Percentiles rank a stretch among this genome's conserved stretches.
Evolutionary conservation across 2,797 vertebrate species (phyloP).

Genomic region (Typhlichthys eigenmanni): DNA sequence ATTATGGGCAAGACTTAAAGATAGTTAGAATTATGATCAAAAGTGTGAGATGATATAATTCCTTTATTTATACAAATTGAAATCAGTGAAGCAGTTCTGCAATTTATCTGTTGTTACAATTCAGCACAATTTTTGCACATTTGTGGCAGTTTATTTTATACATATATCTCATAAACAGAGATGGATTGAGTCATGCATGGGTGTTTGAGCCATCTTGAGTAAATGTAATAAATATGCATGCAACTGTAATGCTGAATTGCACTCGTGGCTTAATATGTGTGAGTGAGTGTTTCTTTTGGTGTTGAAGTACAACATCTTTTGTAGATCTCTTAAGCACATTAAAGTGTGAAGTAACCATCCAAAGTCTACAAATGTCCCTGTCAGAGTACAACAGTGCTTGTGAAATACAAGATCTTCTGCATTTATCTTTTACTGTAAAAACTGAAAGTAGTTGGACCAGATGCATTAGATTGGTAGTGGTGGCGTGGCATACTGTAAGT

Average conservation of each 20-base stretch:
- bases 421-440: neutral
- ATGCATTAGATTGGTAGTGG: too few relatives aligned
- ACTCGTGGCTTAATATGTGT: slow-evolving; percentile 66
- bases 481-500: too few relatives aligned
- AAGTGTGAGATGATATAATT: slow-evolving; percentile 69
- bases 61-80: slow-evolving; percentile 72
- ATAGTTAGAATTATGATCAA: slow-evolving; percentile 69
- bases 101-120: slow-evolving; percentile 79
- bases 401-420: neutral
- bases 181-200: slow-evolving; percentile 83
- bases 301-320: slow-evolving; percentile 37
- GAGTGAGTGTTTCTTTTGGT: slow-evolving; percentile 47
- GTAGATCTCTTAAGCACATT: slow-evolving; percentile 47
- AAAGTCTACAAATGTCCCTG: neutral
- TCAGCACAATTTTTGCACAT: slow-evolving; percentile 76
- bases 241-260: slow-evolving; percentile 75
- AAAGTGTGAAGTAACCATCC: slow-evolving; percentile 30
- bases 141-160: slow-evolving; percentile 67
- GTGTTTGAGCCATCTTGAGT: slow-evolving; percentile 73
- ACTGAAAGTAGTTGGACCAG: neutral
- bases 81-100: slow-evolving; percentile 76
- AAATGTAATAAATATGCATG: slow-evolving; percentile 78
- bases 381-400: slow-evolving; percentile 1
- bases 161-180: slow-evolving; percentile 78
- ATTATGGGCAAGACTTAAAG: slow-evolving; percentile 40